Base-by-base conservation (phyloP, 2,797 vertebrate species). In the Melanotaenia trifasciata region DNA sequence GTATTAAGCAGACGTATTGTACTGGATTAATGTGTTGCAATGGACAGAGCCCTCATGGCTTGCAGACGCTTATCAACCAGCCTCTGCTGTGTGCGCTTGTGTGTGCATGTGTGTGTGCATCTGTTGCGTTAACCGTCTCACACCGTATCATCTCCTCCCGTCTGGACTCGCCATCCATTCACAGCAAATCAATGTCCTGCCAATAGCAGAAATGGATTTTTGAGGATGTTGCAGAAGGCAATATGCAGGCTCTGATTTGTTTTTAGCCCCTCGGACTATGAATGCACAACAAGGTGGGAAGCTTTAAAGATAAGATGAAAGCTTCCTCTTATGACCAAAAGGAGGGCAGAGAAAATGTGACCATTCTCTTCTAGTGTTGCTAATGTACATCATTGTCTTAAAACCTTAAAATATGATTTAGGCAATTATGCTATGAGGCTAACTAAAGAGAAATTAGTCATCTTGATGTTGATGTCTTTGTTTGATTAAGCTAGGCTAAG, bases 1-100 rank as follows among this genome's bases (percentile, higher is more conserved):
- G 84, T 89, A 92, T 93, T 93, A 92, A 90, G 84, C 81, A 90
- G 93, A 92, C 90, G 90, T 90, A 92, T 93, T 93, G 89, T 86
- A 67, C 78, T 84, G 90, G 88, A 94, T 95, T 93, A 92, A 94
- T 92, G 88, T 79, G 86, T 79, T 81, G 87, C 88, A 78, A 91
- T 90, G 83, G 88, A 93, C 91, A 88, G 85, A 68, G 74, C 79
- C 81, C 88, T 81, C 89, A 85, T 88, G 87, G 84, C 84, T 78
- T 35, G 9, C 79, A 85, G 83, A 91, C 93, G 92, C 92, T 90
- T 88, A 92, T 93, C 90, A 93, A 82, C 61, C 72, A 56, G 61
- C 67, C 26, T 74, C 81, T 74, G 24, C 50, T 71, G 45, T 74
- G 70, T 67, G 53, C 66, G 69, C 30, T 45, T 60, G 69, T 43